These are phyloP conservation scores for Drosophila sproati DNA, from an alignment of 1,140 invertebrate genomes.

Conservation along the genomic window DNA sequence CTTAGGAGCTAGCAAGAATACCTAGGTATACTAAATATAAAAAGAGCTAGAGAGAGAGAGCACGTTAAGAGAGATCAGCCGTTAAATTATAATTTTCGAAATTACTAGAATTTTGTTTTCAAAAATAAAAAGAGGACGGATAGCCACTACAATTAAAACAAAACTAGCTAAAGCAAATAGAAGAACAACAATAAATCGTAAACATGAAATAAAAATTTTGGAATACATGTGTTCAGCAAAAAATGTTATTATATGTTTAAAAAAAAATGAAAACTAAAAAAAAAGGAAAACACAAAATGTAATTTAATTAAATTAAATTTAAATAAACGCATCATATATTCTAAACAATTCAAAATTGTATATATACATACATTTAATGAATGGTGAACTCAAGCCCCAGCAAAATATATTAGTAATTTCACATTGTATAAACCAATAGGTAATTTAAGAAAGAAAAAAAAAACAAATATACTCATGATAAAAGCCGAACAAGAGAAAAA, in stretches of 20 bases:
- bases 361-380: conserved; percentile 48
- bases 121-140: conserved; percentile 20
- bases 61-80: conserved; percentile 27
- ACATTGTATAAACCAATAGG: conserved; percentile 50
- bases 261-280: conserved; percentile 58
- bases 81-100: conserved; percentile 21
- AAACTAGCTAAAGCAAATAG: conserved; percentile 31
- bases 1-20: conserved; percentile 35
- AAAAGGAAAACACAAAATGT: conserved; percentile 14
- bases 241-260: conserved; percentile 84
- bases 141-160: conserved; percentile 52
- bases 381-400: conserved; percentile 28
- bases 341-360: conserved; percentile 73
- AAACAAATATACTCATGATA: conserved; percentile 28
- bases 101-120: conserved; percentile 4
- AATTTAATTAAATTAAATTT: conserved; percentile 72
- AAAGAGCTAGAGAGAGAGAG: conserved; percentile 42
- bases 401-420: conserved; percentile 32
- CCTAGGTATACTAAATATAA: conserved; percentile 16
- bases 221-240: conserved; percentile 84
- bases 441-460: conserved; percentile 44
- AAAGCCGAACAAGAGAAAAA: conserved; percentile 32
- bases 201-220: conserved; percentile 66
- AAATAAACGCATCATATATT: conserved; percentile 60
- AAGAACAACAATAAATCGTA: conserved; percentile 39